A percentile compares a stretch with the other conserved stretches of the same genome.
These are phyloP conservation scores for Pollachius pollachius DNA, from an alignment of 2,113 vertebrate genomes.

Conservation along the genomic window DNA sequence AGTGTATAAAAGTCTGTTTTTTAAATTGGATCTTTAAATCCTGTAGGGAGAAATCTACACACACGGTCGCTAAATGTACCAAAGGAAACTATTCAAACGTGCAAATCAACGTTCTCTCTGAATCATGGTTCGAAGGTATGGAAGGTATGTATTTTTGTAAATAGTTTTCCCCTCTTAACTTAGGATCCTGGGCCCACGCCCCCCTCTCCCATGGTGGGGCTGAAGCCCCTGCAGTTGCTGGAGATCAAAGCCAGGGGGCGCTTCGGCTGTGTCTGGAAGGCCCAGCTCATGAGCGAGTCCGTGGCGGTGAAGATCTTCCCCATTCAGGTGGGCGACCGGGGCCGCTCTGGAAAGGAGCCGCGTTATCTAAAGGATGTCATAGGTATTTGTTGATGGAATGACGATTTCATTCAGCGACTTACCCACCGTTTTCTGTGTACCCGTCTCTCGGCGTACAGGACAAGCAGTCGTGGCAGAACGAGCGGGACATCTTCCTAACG, in stretches of 20 bases:
- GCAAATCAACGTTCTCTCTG: neutral
- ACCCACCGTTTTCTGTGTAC: neutral
- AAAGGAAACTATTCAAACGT: too few relatives aligned
- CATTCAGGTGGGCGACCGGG: slow-evolving; percentile 79
- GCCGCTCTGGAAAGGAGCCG: too few relatives aligned
- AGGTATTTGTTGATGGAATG: too few relatives aligned
- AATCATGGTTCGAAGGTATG: neutral
- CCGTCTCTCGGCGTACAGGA: slow-evolving; percentile 72
- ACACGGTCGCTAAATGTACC: too few relatives aligned
- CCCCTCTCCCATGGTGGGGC: slow-evolving; percentile 88
- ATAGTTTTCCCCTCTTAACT: neutral
- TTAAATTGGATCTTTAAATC: too few relatives aligned
- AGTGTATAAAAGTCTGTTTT: too few relatives aligned
- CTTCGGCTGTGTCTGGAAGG: slow-evolving; percentile 98
- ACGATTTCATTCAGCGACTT: too few relatives aligned
- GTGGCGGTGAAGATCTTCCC: slow-evolving; percentile 98
- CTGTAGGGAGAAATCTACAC: too few relatives aligned
- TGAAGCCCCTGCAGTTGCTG: slow-evolving; percentile 93
- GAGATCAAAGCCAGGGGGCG: slow-evolving; percentile 96
- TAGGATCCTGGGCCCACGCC: slow-evolving; percentile 87
- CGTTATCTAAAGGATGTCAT: too few relatives aligned
- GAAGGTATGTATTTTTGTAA: neutral
- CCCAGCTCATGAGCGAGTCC: slow-evolving; percentile 91
- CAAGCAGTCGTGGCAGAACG: slow-evolving; percentile 97
- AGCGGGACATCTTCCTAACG: slow-evolving; percentile 91